Conservation (phyloP, 2,797 vertebrate species). For the Tarsius wallacei region DNA sequence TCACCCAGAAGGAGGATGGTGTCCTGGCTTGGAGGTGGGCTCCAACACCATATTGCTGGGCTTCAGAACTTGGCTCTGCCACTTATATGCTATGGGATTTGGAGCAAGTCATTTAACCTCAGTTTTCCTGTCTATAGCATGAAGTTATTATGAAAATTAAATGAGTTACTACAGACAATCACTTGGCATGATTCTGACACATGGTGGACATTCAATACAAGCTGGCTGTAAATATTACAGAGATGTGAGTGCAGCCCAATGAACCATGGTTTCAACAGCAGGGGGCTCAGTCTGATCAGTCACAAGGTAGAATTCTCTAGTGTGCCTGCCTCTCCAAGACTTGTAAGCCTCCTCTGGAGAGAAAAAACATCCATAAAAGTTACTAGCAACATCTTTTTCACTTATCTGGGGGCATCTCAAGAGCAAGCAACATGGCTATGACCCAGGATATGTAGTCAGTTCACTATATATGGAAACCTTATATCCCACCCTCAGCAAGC, state of each 20-base stretch:
- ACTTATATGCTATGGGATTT: background rate
- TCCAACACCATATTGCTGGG: background rate
- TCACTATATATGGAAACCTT: background rate
- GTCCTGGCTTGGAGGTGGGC: background rate
- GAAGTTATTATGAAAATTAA: background rate
- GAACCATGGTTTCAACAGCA: background rate
- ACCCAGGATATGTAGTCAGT: background rate
- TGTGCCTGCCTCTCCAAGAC: background rate
- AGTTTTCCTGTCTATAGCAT: slow-evolving; percentile 52
- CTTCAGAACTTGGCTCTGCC: background rate
- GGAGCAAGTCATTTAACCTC: slow-evolving; percentile 39
- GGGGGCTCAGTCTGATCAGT: background rate
- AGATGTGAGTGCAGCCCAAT: background rate
- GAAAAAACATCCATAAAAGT: background rate
- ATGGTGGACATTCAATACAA: background rate
- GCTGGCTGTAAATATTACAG: background rate
- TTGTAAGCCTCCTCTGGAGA: background rate
- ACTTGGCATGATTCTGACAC: background rate
- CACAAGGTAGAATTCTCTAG: background rate
- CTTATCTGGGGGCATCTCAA: background rate
- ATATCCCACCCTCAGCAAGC: background rate
- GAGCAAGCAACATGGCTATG: background rate
- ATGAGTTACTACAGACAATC: slow-evolving; percentile 13
- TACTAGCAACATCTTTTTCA: background rate
- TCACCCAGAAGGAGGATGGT: background rate